phyloP scores from a whole-genome alignment of 2,888 invertebrate species.

The Timema podura region DNA sequence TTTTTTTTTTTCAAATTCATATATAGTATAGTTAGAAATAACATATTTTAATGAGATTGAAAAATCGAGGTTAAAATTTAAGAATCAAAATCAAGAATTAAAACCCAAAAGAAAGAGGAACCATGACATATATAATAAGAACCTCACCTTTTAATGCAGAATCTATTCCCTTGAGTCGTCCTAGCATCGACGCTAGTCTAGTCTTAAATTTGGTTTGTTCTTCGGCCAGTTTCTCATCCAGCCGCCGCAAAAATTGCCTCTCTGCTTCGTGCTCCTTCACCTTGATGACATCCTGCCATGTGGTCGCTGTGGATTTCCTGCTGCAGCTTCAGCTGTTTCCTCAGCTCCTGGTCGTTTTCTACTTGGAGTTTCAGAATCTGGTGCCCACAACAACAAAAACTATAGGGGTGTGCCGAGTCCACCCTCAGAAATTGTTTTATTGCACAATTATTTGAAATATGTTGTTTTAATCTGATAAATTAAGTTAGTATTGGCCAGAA shows the following conservation, averaged over 20 bases:
- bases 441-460: no score
- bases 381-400: constrained; percentile 22
- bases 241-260: constrained; percentile 50
- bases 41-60: no score
- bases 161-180: constrained; percentile 72
- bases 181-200: constrained; percentile 68
- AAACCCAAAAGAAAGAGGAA: no score
- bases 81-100: no score
- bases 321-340: constrained; percentile 76
- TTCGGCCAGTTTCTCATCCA: constrained; percentile 64
- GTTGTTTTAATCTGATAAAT: no score
- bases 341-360: constrained; percentile 66
- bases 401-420: no score
- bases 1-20: no score
- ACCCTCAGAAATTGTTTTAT: no score
- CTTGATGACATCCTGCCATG: constrained; percentile 65
- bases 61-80: no score
- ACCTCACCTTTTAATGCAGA: constrained; percentile 64
- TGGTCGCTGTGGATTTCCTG: constrained; percentile 83
- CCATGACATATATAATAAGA: no score
- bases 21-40: no score
- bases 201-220: constrained; percentile 65
- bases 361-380: constrained; percentile 62
- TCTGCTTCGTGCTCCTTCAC: constrained; percentile 56
- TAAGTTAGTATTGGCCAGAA: no score